Evolutionary conservation across 2,113 vertebrate genomes (phyloP), one percentile per base, ranked within the genome.

Genomic region (Pelecanus crispus): DNA sequence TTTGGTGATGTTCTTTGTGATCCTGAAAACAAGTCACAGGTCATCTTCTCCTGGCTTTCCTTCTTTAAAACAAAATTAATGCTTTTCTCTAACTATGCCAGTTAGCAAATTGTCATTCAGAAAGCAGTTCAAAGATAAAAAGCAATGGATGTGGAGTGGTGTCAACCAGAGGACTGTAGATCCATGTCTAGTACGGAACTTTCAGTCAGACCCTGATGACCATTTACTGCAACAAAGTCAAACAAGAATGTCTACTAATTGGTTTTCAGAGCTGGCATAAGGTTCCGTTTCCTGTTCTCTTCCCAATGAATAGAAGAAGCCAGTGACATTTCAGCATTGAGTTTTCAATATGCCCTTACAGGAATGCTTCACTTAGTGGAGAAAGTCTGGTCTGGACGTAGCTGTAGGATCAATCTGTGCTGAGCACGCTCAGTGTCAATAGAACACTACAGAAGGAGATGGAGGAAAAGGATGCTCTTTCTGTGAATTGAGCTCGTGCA

Each of bases 1-100:
- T 81, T 52, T 70, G 88, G 50, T 95, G n/a, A 20, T 22, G 24
- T 84, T 81, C 47, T 88, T 83, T 81, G 77, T 87, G 68, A 62
- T 53, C 44, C 56, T 73, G 58, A 55, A 62, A 92, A 65, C 17
- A 78, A 59, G 50, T 67, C 49, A 61, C 40, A 42, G 70, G 24
- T 71, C 56, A 56, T 67, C 47, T 26, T 81, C 29, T 94, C 34
- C 44, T 80, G 26, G 3, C 38, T 93, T 81, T 36, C 71, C 4
- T 4, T 61, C 83, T 94, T 68, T 70, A 68, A 82, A 87, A 78
- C 5, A 5, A 74, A 42, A 73, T n/a, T 44, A 56, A 42, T 71
- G 17, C 10, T 84, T n/a, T 73, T 36, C 40, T 85, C n/a, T 78
- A 22, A 45, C 62, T 88, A 22, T 73, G 40, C 53, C n/a, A 90